A percentile compares a stretch with the other conserved stretches of the same genome.
These are phyloP conservation scores for Orientallactaga bullata DNA, from an alignment of 2,113 vertebrate species.

Conservation along the genomic window DNA sequence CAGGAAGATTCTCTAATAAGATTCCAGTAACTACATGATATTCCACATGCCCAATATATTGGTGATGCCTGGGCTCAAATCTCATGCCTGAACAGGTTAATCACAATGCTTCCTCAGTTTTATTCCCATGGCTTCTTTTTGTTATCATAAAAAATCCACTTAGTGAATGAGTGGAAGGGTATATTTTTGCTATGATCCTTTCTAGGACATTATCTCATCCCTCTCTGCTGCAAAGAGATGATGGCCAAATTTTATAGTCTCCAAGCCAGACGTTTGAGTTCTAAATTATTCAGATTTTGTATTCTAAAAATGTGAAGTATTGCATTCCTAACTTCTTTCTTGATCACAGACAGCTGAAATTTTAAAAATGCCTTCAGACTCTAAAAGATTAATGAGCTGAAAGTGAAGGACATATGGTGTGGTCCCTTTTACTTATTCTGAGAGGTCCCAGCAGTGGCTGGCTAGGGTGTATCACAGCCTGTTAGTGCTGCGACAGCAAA, in stretches of 20 bases:
- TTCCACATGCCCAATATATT: background rate
- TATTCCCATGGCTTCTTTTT: background rate
- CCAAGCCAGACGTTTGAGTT: background rate
- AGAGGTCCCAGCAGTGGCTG: background rate
- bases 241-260: background rate
- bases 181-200: background rate
- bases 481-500: background rate
- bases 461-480: background rate
- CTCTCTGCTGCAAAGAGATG: background rate
- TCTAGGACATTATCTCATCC: background rate
- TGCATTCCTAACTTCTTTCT: background rate
- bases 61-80: background rate
- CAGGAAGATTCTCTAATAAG: background rate
- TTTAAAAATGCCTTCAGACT: background rate
- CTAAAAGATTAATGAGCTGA: background rate
- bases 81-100: background rate
- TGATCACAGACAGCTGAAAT: background rate
- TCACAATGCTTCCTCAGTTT: background rate
- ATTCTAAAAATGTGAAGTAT: background rate
- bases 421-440: background rate
- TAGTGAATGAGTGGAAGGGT: background rate
- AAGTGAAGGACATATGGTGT: background rate
- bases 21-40: background rate
- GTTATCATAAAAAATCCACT: slow-evolving; percentile 26
- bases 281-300: slow-evolving; percentile 36